Conservation (phyloP, 2,888 invertebrate species). For the Smittia sp. region DNA sequence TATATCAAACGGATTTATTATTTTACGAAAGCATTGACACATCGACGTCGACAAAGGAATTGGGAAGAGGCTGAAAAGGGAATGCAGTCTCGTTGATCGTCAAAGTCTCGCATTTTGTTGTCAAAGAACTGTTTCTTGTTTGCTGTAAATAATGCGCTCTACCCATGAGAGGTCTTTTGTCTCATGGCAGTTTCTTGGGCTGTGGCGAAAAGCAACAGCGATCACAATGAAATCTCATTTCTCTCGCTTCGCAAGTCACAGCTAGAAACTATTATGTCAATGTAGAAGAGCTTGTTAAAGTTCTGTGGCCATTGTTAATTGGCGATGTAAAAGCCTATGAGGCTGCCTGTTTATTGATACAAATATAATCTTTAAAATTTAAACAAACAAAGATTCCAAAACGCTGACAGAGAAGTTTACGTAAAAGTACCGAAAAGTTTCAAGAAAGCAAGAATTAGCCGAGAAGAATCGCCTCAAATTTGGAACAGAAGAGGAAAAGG, state of each 20-base stretch:
- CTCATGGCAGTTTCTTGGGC: not conserved
- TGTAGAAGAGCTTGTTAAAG: slow-evolving; percentile 41
- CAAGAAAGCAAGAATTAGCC: no score
- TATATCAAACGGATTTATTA: slow-evolving; percentile 28
- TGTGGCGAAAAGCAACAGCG: slow-evolving; percentile 16
- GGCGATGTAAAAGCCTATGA: slow-evolving; percentile 28
- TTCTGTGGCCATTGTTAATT: slow-evolving; percentile 36
- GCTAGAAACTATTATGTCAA: slow-evolving; percentile 41
- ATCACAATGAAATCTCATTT: slow-evolving; percentile 15
- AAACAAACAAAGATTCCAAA: not conserved
- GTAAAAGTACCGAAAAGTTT: no score
- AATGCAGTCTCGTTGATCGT: not conserved
- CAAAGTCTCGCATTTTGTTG: slow-evolving; percentile 17
- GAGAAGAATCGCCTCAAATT: no score
- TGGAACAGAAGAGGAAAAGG: no score
- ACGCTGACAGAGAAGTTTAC: not conserved
- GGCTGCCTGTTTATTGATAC: not conserved
- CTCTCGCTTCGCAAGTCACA: slow-evolving; percentile 17
- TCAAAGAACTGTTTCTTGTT: slow-evolving; percentile 35
- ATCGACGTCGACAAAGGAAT: not conserved
- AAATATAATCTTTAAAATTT: not conserved
- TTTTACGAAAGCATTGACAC: slow-evolving; percentile 40
- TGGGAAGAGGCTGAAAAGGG: slow-evolving; percentile 5
- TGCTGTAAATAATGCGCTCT: slow-evolving; percentile 38
- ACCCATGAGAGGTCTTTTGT: slow-evolving; percentile 25